Percentiles rank a stretch among this genome's conserved stretches.
Evolutionary conservation across 35 echinoderm and acorn worm species (phyloP).

Genomic region (Acanthaster planci): DNA sequence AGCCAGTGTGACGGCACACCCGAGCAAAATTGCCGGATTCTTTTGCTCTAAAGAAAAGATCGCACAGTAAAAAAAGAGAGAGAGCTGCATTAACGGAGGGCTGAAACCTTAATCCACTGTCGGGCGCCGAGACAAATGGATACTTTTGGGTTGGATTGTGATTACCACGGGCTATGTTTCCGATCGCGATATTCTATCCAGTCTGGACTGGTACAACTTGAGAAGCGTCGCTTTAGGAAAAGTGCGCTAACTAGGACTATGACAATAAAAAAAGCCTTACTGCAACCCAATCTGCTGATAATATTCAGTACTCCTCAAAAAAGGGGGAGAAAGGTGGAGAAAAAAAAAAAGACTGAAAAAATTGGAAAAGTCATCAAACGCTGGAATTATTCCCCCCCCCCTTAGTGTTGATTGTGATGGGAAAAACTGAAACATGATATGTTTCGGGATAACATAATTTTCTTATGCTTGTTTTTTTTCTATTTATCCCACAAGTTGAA

Average conservation of each 20-base stretch:
- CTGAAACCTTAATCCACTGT: slow-evolving; percentile 23
- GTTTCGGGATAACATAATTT: neutral
- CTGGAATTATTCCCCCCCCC: too few species aligned
- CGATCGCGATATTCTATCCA: slow-evolving; percentile 28
- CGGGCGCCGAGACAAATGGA: slow-evolving; percentile 26
- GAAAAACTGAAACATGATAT: slow-evolving; percentile 11
- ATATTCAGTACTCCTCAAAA: slow-evolving; percentile 1
- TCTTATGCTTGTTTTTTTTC: neutral
- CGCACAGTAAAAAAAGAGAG: neutral
- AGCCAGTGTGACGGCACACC: neutral
- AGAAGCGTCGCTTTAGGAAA: slow-evolving; percentile 10
- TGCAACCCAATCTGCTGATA: slow-evolving; percentile 23
- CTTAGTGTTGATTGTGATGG: neutral
- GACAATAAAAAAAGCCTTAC: neutral
- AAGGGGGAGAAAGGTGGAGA: neutral
- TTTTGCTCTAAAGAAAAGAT: neutral
- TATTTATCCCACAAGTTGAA: neutral
- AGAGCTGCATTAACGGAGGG: neutral
- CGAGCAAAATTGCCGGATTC: neutral
- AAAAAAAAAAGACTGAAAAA: neutral
- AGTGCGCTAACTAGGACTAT: slow-evolving; percentile 23
- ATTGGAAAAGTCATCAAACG: too few species aligned
- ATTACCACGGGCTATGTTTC: slow-evolving; percentile 28
- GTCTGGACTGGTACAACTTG: neutral
- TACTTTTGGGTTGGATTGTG: slow-evolving; percentile 12